Conservation (phyloP, 2,888 invertebrate species). For the Pterostichus madidus region DNA sequence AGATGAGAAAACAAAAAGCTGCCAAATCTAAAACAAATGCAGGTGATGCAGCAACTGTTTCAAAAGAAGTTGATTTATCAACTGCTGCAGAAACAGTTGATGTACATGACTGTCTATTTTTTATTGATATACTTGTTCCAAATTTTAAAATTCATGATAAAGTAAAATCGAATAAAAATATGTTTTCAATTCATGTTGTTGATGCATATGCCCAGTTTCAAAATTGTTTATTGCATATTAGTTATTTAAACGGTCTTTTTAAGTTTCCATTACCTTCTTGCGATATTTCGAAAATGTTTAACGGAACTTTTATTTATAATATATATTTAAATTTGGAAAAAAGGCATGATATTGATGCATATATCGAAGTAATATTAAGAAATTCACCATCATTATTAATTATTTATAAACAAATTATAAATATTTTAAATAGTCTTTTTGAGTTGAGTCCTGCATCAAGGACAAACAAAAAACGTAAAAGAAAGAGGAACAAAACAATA, state of each 20-base stretch:
- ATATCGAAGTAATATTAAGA: conserved; percentile 76
- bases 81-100: conserved; percentile 79
- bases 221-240: conserved; percentile 80
- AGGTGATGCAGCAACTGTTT: conserved; percentile 59
- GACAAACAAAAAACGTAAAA: conserved; percentile 68
- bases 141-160: conserved; percentile 81
- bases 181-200: conserved; percentile 80
- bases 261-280: conserved; percentile 80
- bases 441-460: conserved; percentile 62
- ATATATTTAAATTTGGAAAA: conserved; percentile 82
- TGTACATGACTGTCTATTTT: conserved; percentile 80
- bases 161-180: conserved; percentile 79
- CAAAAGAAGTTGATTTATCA: conserved; percentile 71
- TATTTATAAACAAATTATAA: conserved; percentile 71
- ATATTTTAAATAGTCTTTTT: conserved; percentile 69
- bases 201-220: conserved; percentile 85
- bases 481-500: conserved; percentile 71
- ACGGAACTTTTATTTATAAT: conserved; percentile 89
- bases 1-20: conserved; percentile 60
- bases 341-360: conserved; percentile 79
- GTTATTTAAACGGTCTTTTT: conserved; percentile 83
- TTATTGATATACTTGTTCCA: conserved; percentile 80
- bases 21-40: conserved; percentile 70
- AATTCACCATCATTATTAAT: conserved; percentile 74
- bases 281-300: conserved; percentile 82